These are phyloP conservation scores for Meles meles DNA, from an alignment of 2,113 vertebrate species.

Conservation along the genomic window DNA sequence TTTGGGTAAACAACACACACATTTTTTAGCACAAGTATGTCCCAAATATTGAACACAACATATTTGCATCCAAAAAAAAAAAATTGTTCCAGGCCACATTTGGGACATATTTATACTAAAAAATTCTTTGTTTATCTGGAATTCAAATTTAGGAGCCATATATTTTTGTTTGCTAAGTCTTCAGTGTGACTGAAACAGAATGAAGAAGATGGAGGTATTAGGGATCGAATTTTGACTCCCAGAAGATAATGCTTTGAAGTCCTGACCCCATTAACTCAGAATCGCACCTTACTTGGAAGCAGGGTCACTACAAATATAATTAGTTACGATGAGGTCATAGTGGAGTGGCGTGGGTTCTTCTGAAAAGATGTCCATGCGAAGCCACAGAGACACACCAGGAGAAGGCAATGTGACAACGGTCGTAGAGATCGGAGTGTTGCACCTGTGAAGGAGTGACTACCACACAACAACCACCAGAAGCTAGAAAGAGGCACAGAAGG, in stretches of 20 bases:
- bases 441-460: neutral
- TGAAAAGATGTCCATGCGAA: neutral
- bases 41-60: neutral
- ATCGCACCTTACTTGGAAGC: neutral
- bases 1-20: neutral
- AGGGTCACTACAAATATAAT: neutral
- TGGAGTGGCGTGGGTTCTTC: neutral
- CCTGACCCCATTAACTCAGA: neutral
- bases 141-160: neutral
- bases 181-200: neutral
- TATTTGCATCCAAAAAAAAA: neutral
- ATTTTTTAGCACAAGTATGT: neutral
- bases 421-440: neutral
- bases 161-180: conserved; percentile 38
- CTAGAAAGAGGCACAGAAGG: neutral
- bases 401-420: neutral
- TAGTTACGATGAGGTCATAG: neutral
- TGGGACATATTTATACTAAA: neutral
- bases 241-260: neutral
- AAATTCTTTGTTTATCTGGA: neutral
- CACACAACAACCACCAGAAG: neutral
- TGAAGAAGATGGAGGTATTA: neutral
- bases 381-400: neutral
- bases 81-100: neutral
- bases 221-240: neutral